phyloP scores from a whole-genome alignment of 2,888 invertebrate species.

The Peribatodes rhomboidaria region DNA sequence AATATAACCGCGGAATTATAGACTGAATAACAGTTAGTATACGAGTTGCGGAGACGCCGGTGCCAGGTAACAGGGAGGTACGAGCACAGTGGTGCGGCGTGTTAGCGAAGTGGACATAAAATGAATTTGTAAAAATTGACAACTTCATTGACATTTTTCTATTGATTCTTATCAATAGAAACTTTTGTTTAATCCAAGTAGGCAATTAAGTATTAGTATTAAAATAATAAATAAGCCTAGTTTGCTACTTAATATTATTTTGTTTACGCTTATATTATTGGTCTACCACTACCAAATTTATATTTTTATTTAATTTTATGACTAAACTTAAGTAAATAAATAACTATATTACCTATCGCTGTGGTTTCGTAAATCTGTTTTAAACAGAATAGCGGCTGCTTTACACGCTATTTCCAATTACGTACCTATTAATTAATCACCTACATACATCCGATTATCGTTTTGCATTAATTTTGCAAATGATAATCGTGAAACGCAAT shows the following conservation, averaged over 20 bases:
- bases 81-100: slow-evolving; percentile 56
- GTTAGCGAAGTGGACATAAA: slow-evolving; percentile 49
- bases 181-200: too few relatives aligned
- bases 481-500: slow-evolving; percentile 15
- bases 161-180: too few relatives aligned
- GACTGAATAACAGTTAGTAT: slow-evolving; percentile 3
- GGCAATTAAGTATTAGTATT: too few relatives aligned
- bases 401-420: slow-evolving; percentile 12
- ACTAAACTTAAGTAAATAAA: too few relatives aligned
- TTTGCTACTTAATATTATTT: too few relatives aligned
- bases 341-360: too few relatives aligned
- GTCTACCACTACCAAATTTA: too few relatives aligned
- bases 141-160: not conserved
- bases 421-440: slow-evolving; percentile 6
- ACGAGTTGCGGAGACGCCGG: slow-evolving; percentile 63
- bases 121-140: not conserved
- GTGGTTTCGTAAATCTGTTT: too few relatives aligned
- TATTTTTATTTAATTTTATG: too few relatives aligned
- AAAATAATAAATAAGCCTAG: too few relatives aligned
- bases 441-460: slow-evolving; percentile 11
- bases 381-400: not conserved
- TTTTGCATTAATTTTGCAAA: slow-evolving; percentile 12
- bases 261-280: too few relatives aligned
- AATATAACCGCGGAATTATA: not conserved
- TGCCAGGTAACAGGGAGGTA: slow-evolving; percentile 82